Evolutionary conservation across 2,888 invertebrate species (phyloP).

Genomic region (Metellina segmentata): DNA sequence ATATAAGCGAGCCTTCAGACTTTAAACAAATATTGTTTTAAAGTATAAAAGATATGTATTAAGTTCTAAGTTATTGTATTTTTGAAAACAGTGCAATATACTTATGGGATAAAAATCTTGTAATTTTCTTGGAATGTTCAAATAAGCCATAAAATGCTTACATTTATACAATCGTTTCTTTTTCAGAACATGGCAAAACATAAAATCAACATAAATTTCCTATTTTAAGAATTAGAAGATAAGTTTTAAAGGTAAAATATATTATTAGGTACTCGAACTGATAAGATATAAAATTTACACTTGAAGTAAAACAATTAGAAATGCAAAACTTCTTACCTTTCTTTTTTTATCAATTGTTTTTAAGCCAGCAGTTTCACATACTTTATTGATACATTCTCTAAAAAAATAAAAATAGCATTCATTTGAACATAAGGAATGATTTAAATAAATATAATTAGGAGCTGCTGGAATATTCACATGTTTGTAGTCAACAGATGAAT

Average conservation of each 20-base stretch:
- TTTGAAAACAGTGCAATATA: background rate
- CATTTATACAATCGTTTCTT: too few species aligned
- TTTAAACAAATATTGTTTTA: background rate
- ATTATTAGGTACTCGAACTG: too few species aligned
- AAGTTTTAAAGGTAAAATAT: background rate
- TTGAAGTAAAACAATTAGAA: background rate
- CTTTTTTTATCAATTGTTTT: conserved; percentile 93
- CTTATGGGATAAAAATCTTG: background rate
- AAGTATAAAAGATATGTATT: background rate
- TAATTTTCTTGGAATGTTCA: background rate
- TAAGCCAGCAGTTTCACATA: conserved; percentile 95
- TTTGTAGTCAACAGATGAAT: too few species aligned
- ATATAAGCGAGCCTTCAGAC: background rate
- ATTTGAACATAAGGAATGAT: background rate
- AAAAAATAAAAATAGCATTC: conserved; percentile 79
- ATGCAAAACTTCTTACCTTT: conserved; percentile 82
- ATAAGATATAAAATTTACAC: background rate
- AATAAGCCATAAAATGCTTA: background rate
- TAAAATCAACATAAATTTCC: background rate
- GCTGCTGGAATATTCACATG: too few species aligned
- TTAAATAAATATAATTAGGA: background rate
- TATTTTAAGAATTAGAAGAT: background rate
- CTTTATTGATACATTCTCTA: conserved; percentile 97
- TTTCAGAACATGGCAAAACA: background rate
- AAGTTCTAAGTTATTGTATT: background rate